These are phyloP conservation scores for Gopherus flavomarginatus DNA, from an alignment of 2,113 vertebrate genomes.

Conservation along the genomic window DNA sequence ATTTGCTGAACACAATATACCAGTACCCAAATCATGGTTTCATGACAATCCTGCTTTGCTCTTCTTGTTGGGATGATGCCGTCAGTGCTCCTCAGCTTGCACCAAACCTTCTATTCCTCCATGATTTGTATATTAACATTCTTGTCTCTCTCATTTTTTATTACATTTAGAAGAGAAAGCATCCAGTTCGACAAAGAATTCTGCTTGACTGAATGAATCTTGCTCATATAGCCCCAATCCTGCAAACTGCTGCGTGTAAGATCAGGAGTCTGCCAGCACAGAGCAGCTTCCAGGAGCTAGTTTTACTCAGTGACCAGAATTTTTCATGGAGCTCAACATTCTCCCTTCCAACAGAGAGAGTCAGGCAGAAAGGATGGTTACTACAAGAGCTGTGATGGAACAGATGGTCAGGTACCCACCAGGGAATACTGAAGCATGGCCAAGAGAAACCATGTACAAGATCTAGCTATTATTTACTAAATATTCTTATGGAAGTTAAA, in stretches of 20 bases:
- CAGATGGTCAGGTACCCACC: accelerated
- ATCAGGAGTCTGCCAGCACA: background rate
- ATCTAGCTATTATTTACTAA: background rate
- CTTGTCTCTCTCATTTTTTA: background rate
- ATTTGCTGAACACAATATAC: background rate
- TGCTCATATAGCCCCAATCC: background rate
- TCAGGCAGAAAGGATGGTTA: background rate
- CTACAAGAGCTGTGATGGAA: background rate
- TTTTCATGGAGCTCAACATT: background rate
- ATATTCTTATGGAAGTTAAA: background rate
- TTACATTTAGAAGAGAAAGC: background rate
- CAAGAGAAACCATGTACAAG: background rate
- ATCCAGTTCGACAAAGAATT: background rate
- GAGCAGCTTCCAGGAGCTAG: background rate
- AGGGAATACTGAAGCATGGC: background rate
- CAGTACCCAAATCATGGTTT: background rate
- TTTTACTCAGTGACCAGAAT: background rate
- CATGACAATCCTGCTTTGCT: background rate
- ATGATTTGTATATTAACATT: background rate
- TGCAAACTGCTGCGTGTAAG: accelerated
- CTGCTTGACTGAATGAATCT: accelerated
- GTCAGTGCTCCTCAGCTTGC: background rate
- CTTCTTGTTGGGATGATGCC: accelerated
- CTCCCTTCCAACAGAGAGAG: accelerated
- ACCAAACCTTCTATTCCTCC: background rate